These are phyloP conservation scores for Agriopis aurantiaria DNA, from an alignment of 2,888 invertebrate species.

Conservation along the genomic window DNA sequence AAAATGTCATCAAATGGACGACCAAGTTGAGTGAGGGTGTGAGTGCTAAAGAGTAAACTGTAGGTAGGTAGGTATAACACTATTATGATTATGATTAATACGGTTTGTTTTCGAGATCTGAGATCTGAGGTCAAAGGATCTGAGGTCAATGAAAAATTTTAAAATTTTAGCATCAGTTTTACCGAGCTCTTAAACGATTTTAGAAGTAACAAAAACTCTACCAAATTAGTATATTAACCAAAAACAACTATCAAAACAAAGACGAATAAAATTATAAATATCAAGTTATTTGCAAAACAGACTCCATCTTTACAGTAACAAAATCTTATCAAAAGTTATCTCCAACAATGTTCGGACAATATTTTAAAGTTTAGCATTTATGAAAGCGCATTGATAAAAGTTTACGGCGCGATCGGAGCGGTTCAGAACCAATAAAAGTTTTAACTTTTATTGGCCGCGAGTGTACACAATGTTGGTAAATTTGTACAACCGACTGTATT, in stretches of 20 bases:
- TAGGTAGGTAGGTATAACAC: no score
- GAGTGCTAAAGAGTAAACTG: no score
- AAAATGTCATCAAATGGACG: no score
- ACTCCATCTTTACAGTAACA: slow-evolving; percentile 32
- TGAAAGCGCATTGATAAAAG: slow-evolving; percentile 51
- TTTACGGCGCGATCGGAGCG: slow-evolving; percentile 51
- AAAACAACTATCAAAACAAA: background rate
- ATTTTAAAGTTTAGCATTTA: slow-evolving; percentile 53
- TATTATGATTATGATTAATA: no score
- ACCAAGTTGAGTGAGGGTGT: no score
- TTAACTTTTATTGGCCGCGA: slow-evolving; percentile 58
- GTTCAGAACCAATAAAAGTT: slow-evolving; percentile 59
- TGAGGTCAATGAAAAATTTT: no score
- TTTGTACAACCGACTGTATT: background rate
- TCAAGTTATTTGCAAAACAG: slow-evolving; percentile 15
- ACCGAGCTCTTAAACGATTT: background rate
- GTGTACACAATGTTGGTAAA: slow-evolving; percentile 49
- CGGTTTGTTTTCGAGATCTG: no score
- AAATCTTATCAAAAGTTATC: slow-evolving; percentile 38
- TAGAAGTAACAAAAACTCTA: background rate
- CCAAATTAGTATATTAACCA: background rate
- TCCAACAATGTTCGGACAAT: slow-evolving; percentile 41
- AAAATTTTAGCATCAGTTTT: no score
- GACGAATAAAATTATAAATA: background rate
- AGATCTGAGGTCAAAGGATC: no score